Evolutionary conservation across 2,113 vertebrate species (phyloP), one percentile per base, ranked within the genome.

Genomic region (Sinocyclocheilus rhinocerous): DNA sequence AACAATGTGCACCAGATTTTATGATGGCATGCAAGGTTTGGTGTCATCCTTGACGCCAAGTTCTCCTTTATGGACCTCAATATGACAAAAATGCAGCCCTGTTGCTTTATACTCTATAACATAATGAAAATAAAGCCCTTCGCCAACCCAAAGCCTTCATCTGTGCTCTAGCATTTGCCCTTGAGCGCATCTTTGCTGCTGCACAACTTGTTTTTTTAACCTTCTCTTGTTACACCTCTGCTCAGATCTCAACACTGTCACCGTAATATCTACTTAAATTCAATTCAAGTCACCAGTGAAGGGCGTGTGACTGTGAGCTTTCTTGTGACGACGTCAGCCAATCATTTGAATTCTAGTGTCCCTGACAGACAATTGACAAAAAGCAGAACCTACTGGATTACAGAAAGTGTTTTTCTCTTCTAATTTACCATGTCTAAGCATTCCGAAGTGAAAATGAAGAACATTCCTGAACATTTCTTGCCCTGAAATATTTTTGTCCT

Each of bases 171-270:
- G 36, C 36, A 39, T 63, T n/a, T 80, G 57, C 36, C 77, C 57
- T 80, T 80, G 77, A 80, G 77, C 15, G 7, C 48, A 76, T 55
- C 24, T 29, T 48, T 55, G 24, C 33, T 61, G 20, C 5, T 9
- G 57, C 33, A 24, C 55, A 79, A 79, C 26, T 61, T 16, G 77
- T 18, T 55, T 55, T 76, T 80, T 80, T 63, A 42, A 80, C 77
- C 77, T 80, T 63, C 57, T 80, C 22, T n/a, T 63, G 77, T 63
- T 80, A 79, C 52, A 79, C 52, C 52, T 36, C 72, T 76, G 13
- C 42, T 50, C 73, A 76, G 22, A 76, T 76, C 73, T 76, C 76
- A 3, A 59, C 29, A 39, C 76, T 36, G 52, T 59, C 16, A 63
- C 73, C 24, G 1, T 24, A 26, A 26, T 48, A 80, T 45, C 57